A percentile compares a stretch with the other conserved stretches of the same genome.
Evolutionary conservation across 2,113 vertebrate genomes (phyloP).

Genomic region (Progne subis): DNA sequence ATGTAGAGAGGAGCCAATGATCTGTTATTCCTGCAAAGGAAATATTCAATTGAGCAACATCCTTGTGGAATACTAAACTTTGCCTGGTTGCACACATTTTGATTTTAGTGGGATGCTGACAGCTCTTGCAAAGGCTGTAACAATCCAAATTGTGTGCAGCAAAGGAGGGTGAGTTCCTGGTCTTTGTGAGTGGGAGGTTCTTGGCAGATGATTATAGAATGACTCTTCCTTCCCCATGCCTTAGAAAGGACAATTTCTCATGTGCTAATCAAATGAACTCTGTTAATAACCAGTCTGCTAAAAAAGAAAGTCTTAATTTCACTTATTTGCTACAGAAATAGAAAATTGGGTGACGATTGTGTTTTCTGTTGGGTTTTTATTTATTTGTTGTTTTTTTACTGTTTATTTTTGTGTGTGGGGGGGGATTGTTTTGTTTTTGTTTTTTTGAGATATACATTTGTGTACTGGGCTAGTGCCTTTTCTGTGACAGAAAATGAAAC

Average conservation of each 20-base stretch:
- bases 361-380: no score
- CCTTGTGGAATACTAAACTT: background rate
- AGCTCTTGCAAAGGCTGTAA: background rate
- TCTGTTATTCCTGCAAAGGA: background rate
- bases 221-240: background rate
- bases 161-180: background rate
- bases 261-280: background rate
- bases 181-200: background rate
- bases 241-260: background rate
- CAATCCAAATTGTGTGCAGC: background rate
- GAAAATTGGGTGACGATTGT: background rate
- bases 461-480: background rate
- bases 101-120: background rate
- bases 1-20: background rate
- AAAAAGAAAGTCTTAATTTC: background rate
- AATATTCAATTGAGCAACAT: background rate
- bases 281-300: background rate
- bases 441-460: background rate
- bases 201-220: background rate
- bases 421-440: fast-evolving
- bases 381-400: no score
- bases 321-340: background rate
- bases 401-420: no score
- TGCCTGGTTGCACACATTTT: background rate
- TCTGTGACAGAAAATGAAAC: background rate